Conservation (phyloP, 2,797 vertebrate species). For the Myiotriccus ornatus region DNA sequence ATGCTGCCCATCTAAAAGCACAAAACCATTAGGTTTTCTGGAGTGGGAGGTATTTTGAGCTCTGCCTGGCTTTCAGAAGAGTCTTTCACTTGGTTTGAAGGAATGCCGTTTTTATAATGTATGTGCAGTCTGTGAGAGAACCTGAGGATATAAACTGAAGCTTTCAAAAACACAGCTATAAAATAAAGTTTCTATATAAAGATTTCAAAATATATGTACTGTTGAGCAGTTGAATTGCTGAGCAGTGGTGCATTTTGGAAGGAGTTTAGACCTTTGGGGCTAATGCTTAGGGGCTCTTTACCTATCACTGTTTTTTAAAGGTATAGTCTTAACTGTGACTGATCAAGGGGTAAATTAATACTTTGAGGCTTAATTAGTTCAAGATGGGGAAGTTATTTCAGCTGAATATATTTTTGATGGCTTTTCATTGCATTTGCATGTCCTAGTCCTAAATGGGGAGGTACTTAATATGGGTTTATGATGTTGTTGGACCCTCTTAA, state of each 20-base stretch:
- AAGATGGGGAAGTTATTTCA: not conserved
- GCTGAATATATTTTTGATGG: not conserved
- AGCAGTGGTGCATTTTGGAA: not conserved
- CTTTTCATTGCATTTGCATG: not conserved
- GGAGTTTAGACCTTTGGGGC: not conserved
- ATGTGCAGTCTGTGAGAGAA: not conserved
- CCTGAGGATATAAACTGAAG: not conserved
- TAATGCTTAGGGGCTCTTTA: not conserved
- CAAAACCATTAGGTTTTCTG: not conserved
- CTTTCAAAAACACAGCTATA: not conserved
- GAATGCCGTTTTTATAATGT: not conserved
- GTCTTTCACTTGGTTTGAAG: not conserved
- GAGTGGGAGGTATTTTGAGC: not conserved
- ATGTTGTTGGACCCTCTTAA: not conserved
- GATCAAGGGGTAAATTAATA: not conserved
- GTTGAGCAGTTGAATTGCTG: not conserved
- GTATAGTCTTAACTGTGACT: not conserved
- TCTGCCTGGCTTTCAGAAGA: not conserved
- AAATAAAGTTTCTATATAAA: not conserved
- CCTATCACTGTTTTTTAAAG: not conserved
- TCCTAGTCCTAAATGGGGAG: not conserved
- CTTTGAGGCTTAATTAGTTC: not conserved
- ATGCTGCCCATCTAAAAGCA: not conserved
- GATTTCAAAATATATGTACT: not conserved
- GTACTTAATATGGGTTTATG: not conserved